Base-by-base conservation (phyloP, 2,797 vertebrate species). In the Lateolabrax maculatus region DNA sequence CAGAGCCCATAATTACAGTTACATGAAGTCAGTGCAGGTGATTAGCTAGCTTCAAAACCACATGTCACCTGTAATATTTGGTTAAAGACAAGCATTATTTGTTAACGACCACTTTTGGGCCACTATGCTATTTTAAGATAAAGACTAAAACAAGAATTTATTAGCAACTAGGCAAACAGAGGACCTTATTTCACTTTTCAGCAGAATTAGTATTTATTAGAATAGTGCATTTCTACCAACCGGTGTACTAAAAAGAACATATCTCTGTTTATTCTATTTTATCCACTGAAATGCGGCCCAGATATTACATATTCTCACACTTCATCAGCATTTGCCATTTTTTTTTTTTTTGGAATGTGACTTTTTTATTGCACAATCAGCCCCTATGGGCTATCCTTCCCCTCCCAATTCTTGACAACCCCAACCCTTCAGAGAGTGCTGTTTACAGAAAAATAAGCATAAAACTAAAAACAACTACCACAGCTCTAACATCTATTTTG, bases 351-450 rank as follows among this genome's bases (percentile, higher is more conserved):
- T 53, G 43, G 41, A 82, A 74, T 68, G 58, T 63, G 53, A 77
- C 83, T 89, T 83, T 79, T 85, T 84, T 79, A 53, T 58, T 75
- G 85, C 77, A 80, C 65, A 73, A 84, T 86, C 78, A 84, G 74
- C 71, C 84, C 82, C 85, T 62, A 3, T 79, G 84, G 85, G 84
- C 36, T 43, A 72, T 78, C 49, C n/a, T 68, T 79, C 77, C 71
- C 70, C 84, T 84, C 86, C 77, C 78, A 78, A 46, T 83, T 84
- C 68, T 36, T 72, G 55, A 75, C 75, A 89, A 69, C 6, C 57
- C 49, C 57, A 79, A 71, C 64, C 70, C 85, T 79, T 75, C 71
- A 79, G 76, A 79, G 80, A 87, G 37, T n/a, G 23, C 64, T 86
- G 72, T 77, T 83, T 77, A 76, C 72, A 84, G 69, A 82, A 58